Percentiles rank a stretch among this genome's conserved stretches.
Evolutionary conservation across 2,113 vertebrate species (phyloP).

Genomic region (Lophotis ruficrista): DNA sequence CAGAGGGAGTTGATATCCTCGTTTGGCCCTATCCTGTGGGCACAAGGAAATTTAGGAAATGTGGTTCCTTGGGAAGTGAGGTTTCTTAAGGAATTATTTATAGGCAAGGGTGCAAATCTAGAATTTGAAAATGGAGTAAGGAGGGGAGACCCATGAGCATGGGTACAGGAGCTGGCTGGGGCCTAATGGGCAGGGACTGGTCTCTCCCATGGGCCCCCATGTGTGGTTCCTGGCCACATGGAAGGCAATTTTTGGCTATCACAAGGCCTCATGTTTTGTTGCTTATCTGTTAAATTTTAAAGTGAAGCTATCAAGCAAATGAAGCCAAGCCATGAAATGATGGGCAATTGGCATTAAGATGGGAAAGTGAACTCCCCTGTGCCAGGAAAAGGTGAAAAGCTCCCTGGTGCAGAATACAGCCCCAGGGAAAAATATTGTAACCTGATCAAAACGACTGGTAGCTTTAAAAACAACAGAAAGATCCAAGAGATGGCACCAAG

Average conservation of each 20-base stretch:
- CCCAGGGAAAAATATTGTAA: neutral
- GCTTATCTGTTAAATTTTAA: neutral
- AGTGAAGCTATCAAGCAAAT: neutral
- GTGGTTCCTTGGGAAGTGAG: neutral
- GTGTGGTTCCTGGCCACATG: neutral
- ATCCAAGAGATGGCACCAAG: conserved; percentile 1
- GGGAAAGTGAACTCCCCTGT: neutral
- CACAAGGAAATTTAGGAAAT: neutral
- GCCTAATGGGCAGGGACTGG: neutral
- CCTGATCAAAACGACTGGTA: neutral
- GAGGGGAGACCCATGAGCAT: accelerated
- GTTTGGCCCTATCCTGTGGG: neutral
- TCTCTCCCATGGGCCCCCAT: neutral
- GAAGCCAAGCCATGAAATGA: neutral
- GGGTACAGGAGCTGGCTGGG: neutral
- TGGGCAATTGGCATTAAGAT: neutral
- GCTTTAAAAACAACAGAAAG: neutral
- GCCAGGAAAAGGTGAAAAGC: conserved; percentile 28
- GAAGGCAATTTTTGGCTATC: neutral
- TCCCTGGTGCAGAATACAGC: neutral
- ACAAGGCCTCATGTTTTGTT: neutral
- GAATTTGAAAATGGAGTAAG: neutral
- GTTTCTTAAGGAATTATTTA: neutral
- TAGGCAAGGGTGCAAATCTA: neutral
- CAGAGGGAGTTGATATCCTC: too few species aligned